Conservation (phyloP, 2,113 vertebrate species). For the Muntiacus reevesi region DNA sequence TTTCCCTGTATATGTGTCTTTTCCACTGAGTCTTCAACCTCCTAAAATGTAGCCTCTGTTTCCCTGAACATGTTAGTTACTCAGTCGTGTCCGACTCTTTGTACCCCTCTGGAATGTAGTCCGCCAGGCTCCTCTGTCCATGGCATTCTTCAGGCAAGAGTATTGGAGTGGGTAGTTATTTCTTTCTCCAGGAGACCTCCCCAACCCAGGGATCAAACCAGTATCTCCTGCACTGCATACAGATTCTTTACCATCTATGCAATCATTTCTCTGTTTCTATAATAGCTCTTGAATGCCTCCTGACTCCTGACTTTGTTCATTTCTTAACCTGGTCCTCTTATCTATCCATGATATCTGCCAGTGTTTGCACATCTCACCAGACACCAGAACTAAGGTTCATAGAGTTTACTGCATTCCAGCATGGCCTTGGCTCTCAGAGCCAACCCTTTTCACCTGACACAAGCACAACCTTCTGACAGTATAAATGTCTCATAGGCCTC, state of each 20-base stretch:
- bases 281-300: background rate
- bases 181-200: background rate
- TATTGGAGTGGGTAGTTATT: background rate
- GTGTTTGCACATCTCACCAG: background rate
- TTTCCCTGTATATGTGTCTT: background rate
- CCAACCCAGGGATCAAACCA: background rate
- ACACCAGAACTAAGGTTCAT: background rate
- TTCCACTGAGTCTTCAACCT: background rate
- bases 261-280: background rate
- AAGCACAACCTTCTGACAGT: too few species aligned
- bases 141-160: background rate
- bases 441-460: fast-evolving
- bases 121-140: background rate
- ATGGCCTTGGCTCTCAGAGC: background rate
- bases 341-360: background rate
- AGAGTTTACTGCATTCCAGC: background rate
- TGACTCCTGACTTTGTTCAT: background rate
- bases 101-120: background rate
- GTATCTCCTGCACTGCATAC: background rate
- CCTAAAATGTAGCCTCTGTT: background rate
- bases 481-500: fast-evolving
- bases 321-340: background rate
- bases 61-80: background rate
- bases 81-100: background rate
- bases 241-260: background rate